Evolutionary conservation across 2,888 invertebrate genomes (phyloP).

Genomic region (Lysandra coridon): DNA sequence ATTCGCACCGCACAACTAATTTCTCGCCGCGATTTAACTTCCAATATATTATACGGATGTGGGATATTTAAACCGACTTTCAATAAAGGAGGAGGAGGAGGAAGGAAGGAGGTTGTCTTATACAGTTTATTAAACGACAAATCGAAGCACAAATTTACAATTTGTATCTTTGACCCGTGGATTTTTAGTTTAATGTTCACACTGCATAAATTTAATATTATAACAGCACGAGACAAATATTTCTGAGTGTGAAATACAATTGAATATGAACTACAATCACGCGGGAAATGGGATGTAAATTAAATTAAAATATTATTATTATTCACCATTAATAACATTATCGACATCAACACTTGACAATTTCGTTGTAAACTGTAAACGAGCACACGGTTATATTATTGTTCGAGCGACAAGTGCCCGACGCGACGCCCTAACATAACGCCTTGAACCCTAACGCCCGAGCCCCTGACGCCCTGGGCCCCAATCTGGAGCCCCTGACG

Average conservation of each 20-base stretch:
- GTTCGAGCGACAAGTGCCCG: not conserved
- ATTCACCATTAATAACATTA: not conserved
- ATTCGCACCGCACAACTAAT: not conserved
- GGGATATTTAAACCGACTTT: not conserved
- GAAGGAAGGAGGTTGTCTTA: not conserved
- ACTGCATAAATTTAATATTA: too few relatives aligned
- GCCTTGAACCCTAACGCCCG: not conserved
- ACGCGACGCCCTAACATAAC: not conserved
- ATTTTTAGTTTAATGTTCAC: too few relatives aligned
- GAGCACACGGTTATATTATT: not conserved
- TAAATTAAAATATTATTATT: too few relatives aligned
- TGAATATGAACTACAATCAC: too few relatives aligned
- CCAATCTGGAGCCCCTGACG: not conserved
- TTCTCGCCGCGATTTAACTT: not conserved
- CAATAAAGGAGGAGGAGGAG: not conserved
- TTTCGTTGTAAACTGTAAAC: not conserved
- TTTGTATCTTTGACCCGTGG: too few relatives aligned
- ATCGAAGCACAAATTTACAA: too few relatives aligned
- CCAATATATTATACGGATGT: not conserved
- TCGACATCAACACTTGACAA: not conserved
- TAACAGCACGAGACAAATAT: too few relatives aligned
- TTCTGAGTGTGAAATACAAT: too few relatives aligned
- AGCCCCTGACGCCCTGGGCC: not conserved
- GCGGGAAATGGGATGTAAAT: too few relatives aligned
- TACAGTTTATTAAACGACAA: too few relatives aligned